phyloP scores from a whole-genome alignment of 2,888 invertebrate genomes.

The Lepidocyrtoides sp. region DNA sequence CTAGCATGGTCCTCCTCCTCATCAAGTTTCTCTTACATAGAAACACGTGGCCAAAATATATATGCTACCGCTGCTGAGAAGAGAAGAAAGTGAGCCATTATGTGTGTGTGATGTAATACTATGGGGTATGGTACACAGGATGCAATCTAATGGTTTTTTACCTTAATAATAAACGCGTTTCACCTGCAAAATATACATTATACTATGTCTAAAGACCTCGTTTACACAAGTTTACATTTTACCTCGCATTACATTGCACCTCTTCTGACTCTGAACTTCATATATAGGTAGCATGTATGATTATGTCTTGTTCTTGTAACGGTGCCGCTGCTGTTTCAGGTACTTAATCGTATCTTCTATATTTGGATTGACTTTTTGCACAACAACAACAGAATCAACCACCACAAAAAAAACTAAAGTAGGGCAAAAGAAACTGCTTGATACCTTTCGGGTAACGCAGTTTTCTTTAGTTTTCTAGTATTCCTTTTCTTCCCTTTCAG shows the following conservation, averaged over 20 bases:
- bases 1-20: too few relatives aligned
- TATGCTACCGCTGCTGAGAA: background rate
- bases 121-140: background rate
- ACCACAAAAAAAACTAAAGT: background rate
- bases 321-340: background rate
- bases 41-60: background rate
- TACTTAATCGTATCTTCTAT: background rate
- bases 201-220: background rate
- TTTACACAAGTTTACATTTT: background rate
- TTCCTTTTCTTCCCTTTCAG: too few relatives aligned
- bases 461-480: too few relatives aligned
- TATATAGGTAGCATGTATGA: background rate
- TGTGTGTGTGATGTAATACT: constrained; percentile 8
- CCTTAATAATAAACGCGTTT: constrained; percentile 8
- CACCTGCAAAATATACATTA: background rate
- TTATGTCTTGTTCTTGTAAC: background rate
- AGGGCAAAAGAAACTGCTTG: background rate
- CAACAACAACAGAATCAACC: constrained; percentile 13
- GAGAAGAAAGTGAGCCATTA: background rate
- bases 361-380: constrained; percentile 19
- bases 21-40: background rate
- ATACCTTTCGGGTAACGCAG: too few relatives aligned
- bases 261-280: too few relatives aligned
- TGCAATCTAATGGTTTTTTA: constrained; percentile 19
- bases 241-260: too few relatives aligned